phyloP scores from a whole-genome alignment of 2,888 invertebrate species.

The Parthenolecanium corni region DNA sequence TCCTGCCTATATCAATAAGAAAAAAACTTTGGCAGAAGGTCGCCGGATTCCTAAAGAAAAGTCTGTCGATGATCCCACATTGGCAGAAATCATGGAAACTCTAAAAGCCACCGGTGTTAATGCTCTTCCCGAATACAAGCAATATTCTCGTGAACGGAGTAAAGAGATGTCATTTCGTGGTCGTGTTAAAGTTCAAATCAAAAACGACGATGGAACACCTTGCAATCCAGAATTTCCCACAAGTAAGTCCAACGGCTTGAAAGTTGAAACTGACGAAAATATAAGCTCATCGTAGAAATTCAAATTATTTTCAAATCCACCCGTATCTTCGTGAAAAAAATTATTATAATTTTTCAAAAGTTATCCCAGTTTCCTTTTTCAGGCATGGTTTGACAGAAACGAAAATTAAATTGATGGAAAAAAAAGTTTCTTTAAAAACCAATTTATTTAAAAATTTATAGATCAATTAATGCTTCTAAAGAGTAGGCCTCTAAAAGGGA shows the following conservation, averaged over 20 bases:
- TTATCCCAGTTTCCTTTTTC: too few relatives aligned
- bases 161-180: constrained; percentile 77
- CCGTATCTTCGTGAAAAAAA: neutral
- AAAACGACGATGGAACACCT: constrained; percentile 74
- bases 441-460: too few relatives aligned
- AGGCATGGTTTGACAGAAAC: too few relatives aligned
- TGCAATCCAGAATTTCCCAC: constrained; percentile 58
- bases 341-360: neutral
- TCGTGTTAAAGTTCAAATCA: constrained; percentile 82
- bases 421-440: too few relatives aligned
- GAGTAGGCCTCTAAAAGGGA: too few relatives aligned
- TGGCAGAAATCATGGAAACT: constrained; percentile 89
- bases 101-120: constrained; percentile 68
- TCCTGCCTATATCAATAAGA: constrained; percentile 90
- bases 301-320: neutral
- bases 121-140: constrained; percentile 83
- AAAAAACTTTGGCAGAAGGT: constrained; percentile 81
- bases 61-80: constrained; percentile 90
- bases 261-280: neutral
- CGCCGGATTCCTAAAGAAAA: constrained; percentile 68
- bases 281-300: too few relatives aligned
- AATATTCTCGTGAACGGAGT: constrained; percentile 80
- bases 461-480: too few relatives aligned
- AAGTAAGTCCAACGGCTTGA: constrained; percentile 39
- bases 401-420: too few relatives aligned